These are phyloP conservation scores for Acipenser transmontanus DNA, from an alignment of 2,797 vertebrate species.

Conservation along the genomic window DNA sequence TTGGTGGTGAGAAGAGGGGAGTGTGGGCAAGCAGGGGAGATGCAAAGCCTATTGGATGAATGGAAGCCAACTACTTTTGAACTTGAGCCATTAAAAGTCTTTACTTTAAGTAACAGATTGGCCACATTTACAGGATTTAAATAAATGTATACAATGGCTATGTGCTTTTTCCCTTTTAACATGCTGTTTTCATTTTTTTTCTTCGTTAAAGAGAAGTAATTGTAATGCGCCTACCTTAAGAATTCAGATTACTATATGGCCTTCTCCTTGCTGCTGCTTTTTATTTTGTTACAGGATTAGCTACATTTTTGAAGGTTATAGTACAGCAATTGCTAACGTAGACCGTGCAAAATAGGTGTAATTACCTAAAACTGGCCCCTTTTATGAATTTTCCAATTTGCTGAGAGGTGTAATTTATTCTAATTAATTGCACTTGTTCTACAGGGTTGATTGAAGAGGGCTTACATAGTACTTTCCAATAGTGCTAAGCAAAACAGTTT, in stretches of 20 bases:
- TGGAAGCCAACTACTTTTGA: conserved; percentile 37
- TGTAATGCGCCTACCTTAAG: no score
- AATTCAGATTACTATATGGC: no score
- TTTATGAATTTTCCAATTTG: background rate
- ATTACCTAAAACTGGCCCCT: background rate
- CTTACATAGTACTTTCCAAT: background rate
- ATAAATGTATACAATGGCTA: no score
- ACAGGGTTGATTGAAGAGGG: background rate
- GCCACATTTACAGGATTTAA: no score
- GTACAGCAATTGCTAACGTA: no score
- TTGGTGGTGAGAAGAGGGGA: conserved; percentile 40
- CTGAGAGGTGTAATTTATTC: background rate
- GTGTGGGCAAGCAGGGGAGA: conserved; percentile 27
- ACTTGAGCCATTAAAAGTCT: conserved; percentile 41
- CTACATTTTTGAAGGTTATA: no score
- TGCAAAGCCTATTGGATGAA: conserved; percentile 44
- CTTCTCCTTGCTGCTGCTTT: no score
- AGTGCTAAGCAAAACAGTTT: no score
- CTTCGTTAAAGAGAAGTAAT: no score
- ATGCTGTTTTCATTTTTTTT: no score
- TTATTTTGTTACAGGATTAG: no score
- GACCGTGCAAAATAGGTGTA: background rate
- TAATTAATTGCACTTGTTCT: background rate
- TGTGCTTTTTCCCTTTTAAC: no score
- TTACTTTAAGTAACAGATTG: conserved; percentile 39